Percentiles rank a stretch among this genome's conserved stretches.
Evolutionary conservation across 2,888 invertebrate species (phyloP).

Genomic region (Criorhina ranunculi): DNA sequence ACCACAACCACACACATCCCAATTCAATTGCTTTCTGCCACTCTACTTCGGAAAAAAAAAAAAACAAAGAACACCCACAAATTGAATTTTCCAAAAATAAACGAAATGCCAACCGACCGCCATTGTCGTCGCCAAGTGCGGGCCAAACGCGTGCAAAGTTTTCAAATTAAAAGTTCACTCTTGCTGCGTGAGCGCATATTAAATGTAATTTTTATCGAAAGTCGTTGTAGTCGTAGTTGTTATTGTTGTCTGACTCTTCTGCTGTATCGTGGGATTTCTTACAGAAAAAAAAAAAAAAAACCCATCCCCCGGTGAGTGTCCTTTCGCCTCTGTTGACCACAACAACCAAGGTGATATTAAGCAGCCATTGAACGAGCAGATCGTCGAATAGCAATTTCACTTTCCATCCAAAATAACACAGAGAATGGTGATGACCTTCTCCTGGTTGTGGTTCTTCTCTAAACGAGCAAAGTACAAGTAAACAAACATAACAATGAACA

Average conservation of each 20-base stretch:
- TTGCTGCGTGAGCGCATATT: slow-evolving; percentile 59
- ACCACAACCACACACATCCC: neutral
- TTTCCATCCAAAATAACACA: slow-evolving; percentile 29
- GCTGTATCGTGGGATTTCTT: slow-evolving; percentile 15
- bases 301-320: slow-evolving; percentile 6
- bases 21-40: neutral
- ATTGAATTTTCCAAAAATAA: slow-evolving; percentile 32
- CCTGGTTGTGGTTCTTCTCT: slow-evolving; percentile 14
- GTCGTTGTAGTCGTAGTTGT: slow-evolving; percentile 35
- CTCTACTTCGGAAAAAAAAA: neutral
- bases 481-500: slow-evolving; percentile 55
- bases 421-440: slow-evolving; percentile 59
- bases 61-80: slow-evolving; percentile 17
- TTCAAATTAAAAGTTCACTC: slow-evolving; percentile 75
- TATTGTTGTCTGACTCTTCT: slow-evolving; percentile 67
- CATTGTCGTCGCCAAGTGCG: neutral
- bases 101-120: slow-evolving; percentile 7
- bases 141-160: slow-evolving; percentile 55
- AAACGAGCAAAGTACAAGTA: slow-evolving; percentile 44
- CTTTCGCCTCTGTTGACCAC: slow-evolving; percentile 57
- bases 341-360: slow-evolving; percentile 71
- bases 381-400: slow-evolving; percentile 61
- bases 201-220: slow-evolving; percentile 67
- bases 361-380: slow-evolving; percentile 71
- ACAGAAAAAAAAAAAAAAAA: slow-evolving; percentile 12